Percentiles rank a stretch among this genome's conserved stretches.
phyloP scores from a whole-genome alignment of 2,797 vertebrate species.

The Pelodytes ibericus region DNA sequence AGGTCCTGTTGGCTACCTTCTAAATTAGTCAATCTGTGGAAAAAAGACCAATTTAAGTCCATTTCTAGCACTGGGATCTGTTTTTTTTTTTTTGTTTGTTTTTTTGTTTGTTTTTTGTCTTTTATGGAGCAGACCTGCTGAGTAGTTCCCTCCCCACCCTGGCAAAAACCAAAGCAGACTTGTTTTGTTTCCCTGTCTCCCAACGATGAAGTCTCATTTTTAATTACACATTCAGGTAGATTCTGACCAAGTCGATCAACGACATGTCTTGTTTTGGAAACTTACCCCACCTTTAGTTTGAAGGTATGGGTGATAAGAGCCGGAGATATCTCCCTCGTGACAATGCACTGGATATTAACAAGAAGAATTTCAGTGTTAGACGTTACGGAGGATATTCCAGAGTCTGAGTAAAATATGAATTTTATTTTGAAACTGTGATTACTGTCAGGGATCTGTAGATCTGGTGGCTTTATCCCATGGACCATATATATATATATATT shows the following conservation, averaged over 20 bases:
- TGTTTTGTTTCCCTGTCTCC: neutral
- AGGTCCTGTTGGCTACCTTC: neutral
- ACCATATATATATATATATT: neutral
- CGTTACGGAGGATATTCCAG: neutral
- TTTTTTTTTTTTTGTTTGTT: neutral
- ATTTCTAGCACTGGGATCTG: slow-evolving; percentile 24
- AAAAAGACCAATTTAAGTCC: slow-evolving; percentile 32
- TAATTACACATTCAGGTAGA: neutral
- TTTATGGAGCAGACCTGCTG: neutral
- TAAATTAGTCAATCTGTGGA: slow-evolving; percentile 36
- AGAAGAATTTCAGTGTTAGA: too few species aligned
- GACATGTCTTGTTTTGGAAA: too few species aligned
- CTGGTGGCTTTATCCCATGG: neutral
- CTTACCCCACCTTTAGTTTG: too few species aligned
- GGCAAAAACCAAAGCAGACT: neutral
- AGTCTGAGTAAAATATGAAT: neutral
- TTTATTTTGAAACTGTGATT: neutral
- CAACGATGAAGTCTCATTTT: neutral
- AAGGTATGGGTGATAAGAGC: too few species aligned
- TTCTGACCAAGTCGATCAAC: too few species aligned
- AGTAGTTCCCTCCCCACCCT: neutral
- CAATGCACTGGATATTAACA: too few species aligned
- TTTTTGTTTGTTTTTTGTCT: too few species aligned
- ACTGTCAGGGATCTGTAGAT: slow-evolving; percentile 1
- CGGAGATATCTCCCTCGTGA: too few species aligned